Evolutionary conservation across 2,797 vertebrate genomes (phyloP).

Genomic region (Liasis olivaceus): DNA sequence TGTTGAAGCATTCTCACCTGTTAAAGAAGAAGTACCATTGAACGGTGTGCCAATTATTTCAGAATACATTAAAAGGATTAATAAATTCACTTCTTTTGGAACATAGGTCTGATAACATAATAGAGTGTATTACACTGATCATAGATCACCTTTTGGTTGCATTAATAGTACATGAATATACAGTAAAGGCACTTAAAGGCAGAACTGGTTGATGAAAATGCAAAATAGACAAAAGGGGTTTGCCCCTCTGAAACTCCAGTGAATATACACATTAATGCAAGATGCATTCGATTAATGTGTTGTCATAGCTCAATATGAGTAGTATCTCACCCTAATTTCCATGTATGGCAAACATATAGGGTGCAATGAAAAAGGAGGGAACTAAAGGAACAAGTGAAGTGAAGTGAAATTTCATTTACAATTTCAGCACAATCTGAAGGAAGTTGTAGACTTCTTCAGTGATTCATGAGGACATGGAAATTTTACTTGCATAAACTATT

Average conservation of each 20-base stretch:
- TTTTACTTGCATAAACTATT: neutral
- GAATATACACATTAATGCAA: neutral
- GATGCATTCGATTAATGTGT: neutral
- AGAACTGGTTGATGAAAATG: neutral
- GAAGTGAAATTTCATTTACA: neutral
- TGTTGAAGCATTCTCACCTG: conserved; percentile 13
- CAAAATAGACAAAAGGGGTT: neutral
- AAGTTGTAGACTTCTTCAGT: neutral
- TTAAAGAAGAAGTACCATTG: conserved; percentile 15
- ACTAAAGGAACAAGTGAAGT: neutral
- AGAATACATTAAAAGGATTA: neutral
- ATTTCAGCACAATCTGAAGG: neutral
- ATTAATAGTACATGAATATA: neutral
- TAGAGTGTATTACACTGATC: neutral
- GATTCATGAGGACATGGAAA: neutral
- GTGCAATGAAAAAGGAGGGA: neutral
- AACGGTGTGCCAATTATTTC: neutral
- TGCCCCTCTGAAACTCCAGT: neutral
- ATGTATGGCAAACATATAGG: neutral
- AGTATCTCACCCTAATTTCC: neutral
- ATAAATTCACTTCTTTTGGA: neutral
- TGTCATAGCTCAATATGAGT: neutral
- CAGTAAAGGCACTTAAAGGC: neutral
- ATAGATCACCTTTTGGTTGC: neutral
- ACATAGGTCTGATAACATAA: neutral